These are phyloP conservation scores for Zaprionus lachaisei DNA, from an alignment of 1,140 invertebrate genomes.

Conservation along the genomic window DNA sequence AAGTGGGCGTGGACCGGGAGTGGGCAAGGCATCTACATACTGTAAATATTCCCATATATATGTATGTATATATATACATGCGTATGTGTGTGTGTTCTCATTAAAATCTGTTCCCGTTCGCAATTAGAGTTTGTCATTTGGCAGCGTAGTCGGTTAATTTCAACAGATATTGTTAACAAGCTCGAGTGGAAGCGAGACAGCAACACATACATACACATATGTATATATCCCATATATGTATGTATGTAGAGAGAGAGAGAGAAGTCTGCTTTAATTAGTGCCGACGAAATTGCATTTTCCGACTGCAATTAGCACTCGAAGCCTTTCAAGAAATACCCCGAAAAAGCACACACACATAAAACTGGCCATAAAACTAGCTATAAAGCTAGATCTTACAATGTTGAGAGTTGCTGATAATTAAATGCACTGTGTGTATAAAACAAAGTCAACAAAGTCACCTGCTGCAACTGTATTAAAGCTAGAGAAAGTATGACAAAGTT, in stretches of 20 bases:
- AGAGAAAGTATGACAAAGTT: background rate
- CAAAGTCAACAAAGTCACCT: background rate
- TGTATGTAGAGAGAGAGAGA: background rate
- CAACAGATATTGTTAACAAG: slow-evolving; percentile 66
- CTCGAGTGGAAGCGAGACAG: background rate
- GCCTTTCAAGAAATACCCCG: background rate
- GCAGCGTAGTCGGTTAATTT: slow-evolving; percentile 57
- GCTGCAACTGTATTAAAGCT: background rate
- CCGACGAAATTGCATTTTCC: slow-evolving; percentile 26
- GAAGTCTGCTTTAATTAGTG: slow-evolving; percentile 35
- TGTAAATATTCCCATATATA: slow-evolving; percentile 32
- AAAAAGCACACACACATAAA: background rate
- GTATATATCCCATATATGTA: slow-evolving; percentile 10
- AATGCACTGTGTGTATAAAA: background rate
- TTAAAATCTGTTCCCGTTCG: slow-evolving; percentile 76
- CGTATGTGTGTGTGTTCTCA: slow-evolving; percentile 45
- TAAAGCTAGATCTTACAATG: background rate
- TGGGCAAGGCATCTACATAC: slow-evolving; percentile 15
- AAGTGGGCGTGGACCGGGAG: slow-evolving; percentile 37
- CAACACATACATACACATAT: background rate
- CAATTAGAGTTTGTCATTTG: slow-evolving; percentile 81
- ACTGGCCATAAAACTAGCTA: slow-evolving; percentile 3
- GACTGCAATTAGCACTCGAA: slow-evolving; percentile 13
- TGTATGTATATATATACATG: background rate
- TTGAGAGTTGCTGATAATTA: background rate